Evolutionary conservation across 2,888 invertebrate genomes (phyloP).

Genomic region (Lycaena phlaeas): DNA sequence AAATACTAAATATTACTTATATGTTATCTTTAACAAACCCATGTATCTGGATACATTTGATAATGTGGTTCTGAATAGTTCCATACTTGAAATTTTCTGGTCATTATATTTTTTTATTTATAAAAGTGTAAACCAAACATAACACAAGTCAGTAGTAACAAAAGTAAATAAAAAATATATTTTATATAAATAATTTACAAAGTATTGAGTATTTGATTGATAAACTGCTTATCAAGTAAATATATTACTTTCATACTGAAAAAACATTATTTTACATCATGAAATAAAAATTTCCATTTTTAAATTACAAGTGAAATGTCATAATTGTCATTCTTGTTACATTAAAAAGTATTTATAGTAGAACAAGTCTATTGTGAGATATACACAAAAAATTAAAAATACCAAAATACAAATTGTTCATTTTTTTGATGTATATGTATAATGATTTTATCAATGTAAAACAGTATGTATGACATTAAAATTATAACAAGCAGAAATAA

Average conservation of each 20-base stretch:
- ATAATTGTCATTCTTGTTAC: constrained; percentile 6
- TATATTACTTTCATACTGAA: constrained; percentile 49
- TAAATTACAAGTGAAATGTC: constrained; percentile 28
- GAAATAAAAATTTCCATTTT: constrained; percentile 43
- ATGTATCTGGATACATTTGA: constrained; percentile 66
- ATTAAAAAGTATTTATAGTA: constrained; percentile 2
- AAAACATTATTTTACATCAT: constrained; percentile 46
- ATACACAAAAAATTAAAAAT: constrained; percentile 7
- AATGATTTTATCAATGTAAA: too few relatives aligned
- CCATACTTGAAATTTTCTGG: constrained; percentile 71
- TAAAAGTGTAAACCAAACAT: constrained; percentile 42
- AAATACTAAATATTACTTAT: too few relatives aligned
- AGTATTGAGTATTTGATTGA: constrained; percentile 14
- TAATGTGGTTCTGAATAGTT: constrained; percentile 67
- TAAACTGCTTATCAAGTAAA: constrained; percentile 45
- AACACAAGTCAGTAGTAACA: constrained; percentile 37
- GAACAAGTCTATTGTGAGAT: neutral
- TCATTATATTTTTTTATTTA: constrained; percentile 45
- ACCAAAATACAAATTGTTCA: too few relatives aligned
- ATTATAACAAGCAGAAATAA: too few relatives aligned
- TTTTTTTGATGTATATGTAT: too few relatives aligned
- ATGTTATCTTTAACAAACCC: constrained; percentile 50
- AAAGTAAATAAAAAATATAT: constrained; percentile 36
- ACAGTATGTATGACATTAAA: too few relatives aligned
- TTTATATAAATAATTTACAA: constrained; percentile 36